Conservation (phyloP, 2,888 invertebrate species). For the Listrodromus nycthemerus region DNA sequence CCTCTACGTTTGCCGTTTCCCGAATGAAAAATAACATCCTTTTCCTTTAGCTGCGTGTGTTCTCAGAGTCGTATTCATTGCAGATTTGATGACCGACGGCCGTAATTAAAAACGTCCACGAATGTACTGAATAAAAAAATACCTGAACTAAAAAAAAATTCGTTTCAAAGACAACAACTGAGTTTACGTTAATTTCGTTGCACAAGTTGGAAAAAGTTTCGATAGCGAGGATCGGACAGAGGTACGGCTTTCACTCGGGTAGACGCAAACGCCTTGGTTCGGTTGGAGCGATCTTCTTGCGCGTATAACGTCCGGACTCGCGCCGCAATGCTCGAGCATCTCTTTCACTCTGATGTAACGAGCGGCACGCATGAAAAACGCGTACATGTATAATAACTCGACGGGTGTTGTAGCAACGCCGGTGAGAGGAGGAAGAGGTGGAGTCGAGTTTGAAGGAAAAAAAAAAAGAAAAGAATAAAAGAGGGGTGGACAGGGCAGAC, state of each 20-base stretch:
- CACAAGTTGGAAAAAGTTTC: conserved; percentile 40
- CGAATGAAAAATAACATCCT: too few species aligned
- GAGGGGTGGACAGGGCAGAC: conserved; percentile 34
- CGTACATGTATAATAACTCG: conserved; percentile 3
- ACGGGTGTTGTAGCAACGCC: conserved; percentile 35
- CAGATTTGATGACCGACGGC: not conserved
- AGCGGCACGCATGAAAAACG: conserved; percentile 46
- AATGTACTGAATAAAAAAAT: not conserved
- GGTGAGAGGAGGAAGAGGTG: conserved; percentile 33
- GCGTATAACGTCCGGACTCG: conserved; percentile 44
- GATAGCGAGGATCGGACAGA: conserved; percentile 30
- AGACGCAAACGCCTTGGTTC: conserved; percentile 48
- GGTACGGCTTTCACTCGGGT: conserved; percentile 51
- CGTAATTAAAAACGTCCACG: not conserved
- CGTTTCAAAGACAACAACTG: not conserved
- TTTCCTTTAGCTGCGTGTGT: not conserved
- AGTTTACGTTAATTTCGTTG: conserved; percentile 15
- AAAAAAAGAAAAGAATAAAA: not conserved
- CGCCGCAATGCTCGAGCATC: conserved; percentile 45
- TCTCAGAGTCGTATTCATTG: not conserved
- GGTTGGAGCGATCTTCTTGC: conserved; percentile 36
- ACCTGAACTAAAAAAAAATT: not conserved
- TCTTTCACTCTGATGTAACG: conserved; percentile 51
- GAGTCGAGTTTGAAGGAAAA: conserved; percentile 20
- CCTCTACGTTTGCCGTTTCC: not conserved